These are phyloP conservation scores for Poecilia wingei DNA, from an alignment of 2,797 vertebrate species.

Conservation along the genomic window DNA sequence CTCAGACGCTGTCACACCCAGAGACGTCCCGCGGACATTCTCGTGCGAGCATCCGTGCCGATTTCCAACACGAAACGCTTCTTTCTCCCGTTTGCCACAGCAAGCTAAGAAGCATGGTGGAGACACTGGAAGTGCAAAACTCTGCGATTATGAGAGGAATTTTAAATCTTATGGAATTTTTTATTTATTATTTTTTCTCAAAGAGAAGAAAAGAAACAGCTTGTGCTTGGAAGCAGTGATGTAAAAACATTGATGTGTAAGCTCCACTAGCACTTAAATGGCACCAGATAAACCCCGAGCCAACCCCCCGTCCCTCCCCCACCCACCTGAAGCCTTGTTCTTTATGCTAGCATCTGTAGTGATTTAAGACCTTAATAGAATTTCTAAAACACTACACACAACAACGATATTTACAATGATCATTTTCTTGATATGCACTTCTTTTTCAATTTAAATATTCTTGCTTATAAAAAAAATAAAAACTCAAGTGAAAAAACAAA, in stretches of 20 bases:
- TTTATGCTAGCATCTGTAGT: slow-evolving; percentile 70
- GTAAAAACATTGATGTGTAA: slow-evolving; percentile 69
- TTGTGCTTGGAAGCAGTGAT: slow-evolving; percentile 62
- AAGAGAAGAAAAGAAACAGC: slow-evolving; percentile 28
- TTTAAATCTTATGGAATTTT: slow-evolving; percentile 38
- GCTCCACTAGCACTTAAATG: slow-evolving; percentile 69
- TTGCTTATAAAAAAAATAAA: slow-evolving; percentile 74
- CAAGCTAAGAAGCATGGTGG: slow-evolving; percentile 15
- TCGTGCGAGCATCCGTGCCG: slow-evolving; percentile 5
- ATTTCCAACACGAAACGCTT: neutral
- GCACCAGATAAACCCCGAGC: slow-evolving; percentile 64
- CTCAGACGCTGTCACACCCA: slow-evolving; percentile 30
- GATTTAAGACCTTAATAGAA: slow-evolving; percentile 73
- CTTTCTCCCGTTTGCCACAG: slow-evolving; percentile 27
- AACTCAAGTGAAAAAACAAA: slow-evolving; percentile 61
- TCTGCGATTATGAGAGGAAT: slow-evolving; percentile 44
- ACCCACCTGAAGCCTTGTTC: slow-evolving; percentile 65
- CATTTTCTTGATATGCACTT: slow-evolving; percentile 73
- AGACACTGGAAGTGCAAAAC: slow-evolving; percentile 28
- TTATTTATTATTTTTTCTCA: slow-evolving; percentile 24
- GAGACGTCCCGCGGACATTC: slow-evolving; percentile 25
- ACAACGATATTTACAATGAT: slow-evolving; percentile 78
- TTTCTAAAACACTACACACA: slow-evolving; percentile 76
- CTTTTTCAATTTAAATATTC: slow-evolving; percentile 78
- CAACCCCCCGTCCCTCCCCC: slow-evolving; percentile 45